Conservation (phyloP, 2,113 vertebrate genomes). For the Melanostigma gelatinosum region DNA sequence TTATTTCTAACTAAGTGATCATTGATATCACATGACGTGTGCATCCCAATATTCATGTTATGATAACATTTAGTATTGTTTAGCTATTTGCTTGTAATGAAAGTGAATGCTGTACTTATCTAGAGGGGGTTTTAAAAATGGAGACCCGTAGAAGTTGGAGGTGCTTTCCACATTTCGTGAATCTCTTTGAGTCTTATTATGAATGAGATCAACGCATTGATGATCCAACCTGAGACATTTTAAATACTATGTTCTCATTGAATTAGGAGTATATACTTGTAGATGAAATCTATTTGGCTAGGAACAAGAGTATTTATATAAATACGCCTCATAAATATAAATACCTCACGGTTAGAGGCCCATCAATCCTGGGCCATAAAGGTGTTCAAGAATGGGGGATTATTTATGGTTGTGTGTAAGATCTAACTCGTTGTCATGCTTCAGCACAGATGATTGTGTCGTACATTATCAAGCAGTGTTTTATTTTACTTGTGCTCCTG, state of each 20-base stretch:
- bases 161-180: constrained; percentile 11
- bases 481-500: background rate
- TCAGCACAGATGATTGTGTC: background rate
- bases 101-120: background rate
- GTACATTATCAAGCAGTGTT: background rate
- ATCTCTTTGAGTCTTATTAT: background rate
- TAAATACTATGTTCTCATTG: background rate
- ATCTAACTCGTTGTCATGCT: background rate
- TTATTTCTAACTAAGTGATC: background rate
- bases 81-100: background rate
- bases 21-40: background rate
- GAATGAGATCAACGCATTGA: background rate
- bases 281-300: background rate
- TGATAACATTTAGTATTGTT: background rate
- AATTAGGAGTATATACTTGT: background rate
- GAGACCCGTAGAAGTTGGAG: background rate
- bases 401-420: background rate
- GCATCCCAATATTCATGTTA: background rate
- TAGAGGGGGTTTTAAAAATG: background rate
- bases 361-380: background rate
- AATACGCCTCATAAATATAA: background rate
- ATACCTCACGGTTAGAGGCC: background rate
- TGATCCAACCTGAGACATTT: background rate
- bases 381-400: background rate
- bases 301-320: background rate